Evolutionary conservation across 2,797 vertebrate species (phyloP), one percentile per base, ranked within the genome.

Genomic region (Pempheris klunzingeri): DNA sequence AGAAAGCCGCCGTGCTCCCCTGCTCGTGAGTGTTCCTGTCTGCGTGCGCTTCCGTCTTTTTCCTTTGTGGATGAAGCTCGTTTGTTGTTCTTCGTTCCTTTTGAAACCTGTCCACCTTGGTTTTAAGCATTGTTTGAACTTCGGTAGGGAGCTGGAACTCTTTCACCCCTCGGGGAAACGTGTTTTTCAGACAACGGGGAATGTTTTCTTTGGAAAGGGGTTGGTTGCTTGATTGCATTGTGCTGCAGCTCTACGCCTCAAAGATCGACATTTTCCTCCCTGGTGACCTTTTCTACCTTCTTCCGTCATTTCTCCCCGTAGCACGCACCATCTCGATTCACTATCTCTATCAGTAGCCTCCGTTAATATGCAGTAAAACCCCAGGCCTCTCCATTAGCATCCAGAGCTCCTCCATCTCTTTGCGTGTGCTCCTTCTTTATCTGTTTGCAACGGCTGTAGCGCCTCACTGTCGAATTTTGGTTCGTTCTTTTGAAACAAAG

Each of bases 331-430:
- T 74, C 75, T 74, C 38, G 39, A 76, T 47, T 70, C 83, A 73
- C 55, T 11, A 15, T 39, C 41, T 74, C 53, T 76, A 65, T 71
- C 75, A 66, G 91, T 92, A 90, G 89, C 90, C 78, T 85, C 81
- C 13, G 54, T 81, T 74, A 54, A 84, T 92, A 90, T 89, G 89
- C 90, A 93, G 87, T 85, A 44, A 80, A 72, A 76, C 80, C 80
- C 66, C 77, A 71, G 71, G 59, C 82, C 57, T 83, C 80, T 80
- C 70, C 84, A 72, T 84, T 64, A 34, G 26, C 78, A 65, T 66
- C 43, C 49, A 14, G 58, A 68, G 36, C 63, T 69, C 82, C 69
- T 80, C 24, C 67, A 70, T 65, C n/a, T 34, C 69, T 34, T 36
- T 60, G 9, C 63, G 34, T 70, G 49, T 69, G 72, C 68, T 73